Evolutionary conservation across 2,888 invertebrate genomes (phyloP).

Genomic region (Eristalinus aeneus): DNA sequence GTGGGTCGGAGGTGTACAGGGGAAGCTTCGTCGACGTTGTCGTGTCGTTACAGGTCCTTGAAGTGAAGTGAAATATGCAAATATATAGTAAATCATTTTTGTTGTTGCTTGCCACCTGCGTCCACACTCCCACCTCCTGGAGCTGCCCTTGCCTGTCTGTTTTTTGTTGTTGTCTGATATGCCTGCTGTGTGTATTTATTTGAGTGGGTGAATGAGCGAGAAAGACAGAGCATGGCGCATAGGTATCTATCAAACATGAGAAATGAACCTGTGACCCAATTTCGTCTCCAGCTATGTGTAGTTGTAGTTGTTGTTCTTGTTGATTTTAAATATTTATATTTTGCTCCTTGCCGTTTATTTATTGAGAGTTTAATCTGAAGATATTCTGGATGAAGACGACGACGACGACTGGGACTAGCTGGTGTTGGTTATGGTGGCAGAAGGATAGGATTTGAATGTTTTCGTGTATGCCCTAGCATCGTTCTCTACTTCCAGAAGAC

Average conservation of each 20-base stretch:
- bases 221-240: not conserved
- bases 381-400: constrained; percentile 46
- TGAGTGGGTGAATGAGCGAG: not conserved
- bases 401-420: not conserved
- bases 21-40: not conserved
- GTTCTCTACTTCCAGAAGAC: not conserved
- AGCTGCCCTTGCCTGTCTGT: not conserved
- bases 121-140: not conserved
- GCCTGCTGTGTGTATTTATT: not conserved
- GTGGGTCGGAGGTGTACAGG: not conserved
- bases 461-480: not conserved
- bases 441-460: not conserved
- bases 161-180: not conserved
- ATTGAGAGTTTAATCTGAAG: constrained; percentile 70
- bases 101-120: constrained; percentile 22
- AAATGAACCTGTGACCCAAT: constrained; percentile 69
- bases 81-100: constrained; percentile 66
- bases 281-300: not conserved
- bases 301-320: constrained; percentile 43
- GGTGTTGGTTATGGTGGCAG: not conserved
- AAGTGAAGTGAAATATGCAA: constrained; percentile 70
- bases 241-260: constrained; percentile 66
- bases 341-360: constrained; percentile 65
- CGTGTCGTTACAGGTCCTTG: constrained; percentile 51
- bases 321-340: constrained; percentile 69